Conservation (phyloP, 2,113 vertebrate species). For the Thamnaconus septentrionalis region DNA sequence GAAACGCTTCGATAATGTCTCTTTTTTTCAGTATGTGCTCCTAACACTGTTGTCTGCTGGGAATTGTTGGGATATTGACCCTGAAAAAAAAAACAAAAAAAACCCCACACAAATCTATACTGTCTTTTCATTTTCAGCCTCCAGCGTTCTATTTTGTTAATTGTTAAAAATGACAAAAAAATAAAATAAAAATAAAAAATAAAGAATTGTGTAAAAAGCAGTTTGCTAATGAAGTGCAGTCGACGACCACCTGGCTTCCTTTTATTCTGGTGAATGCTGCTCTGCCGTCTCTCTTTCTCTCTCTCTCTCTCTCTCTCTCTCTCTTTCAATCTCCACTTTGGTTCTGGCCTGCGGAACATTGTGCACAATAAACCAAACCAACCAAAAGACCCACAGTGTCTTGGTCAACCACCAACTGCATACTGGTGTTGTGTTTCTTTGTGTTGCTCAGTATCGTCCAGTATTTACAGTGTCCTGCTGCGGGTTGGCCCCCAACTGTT, state of each 20-base stretch:
- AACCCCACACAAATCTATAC: constrained; percentile 49
- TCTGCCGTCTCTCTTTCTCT: constrained; percentile 9
- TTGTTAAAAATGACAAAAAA: constrained; percentile 53
- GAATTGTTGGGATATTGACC: constrained; percentile 66
- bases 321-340: constrained; percentile 33
- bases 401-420: constrained; percentile 43
- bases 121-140: constrained; percentile 74
- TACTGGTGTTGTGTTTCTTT: constrained; percentile 43
- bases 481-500: constrained; percentile 12
- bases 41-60: constrained; percentile 75
- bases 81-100: constrained; percentile 13
- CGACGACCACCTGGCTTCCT: constrained; percentile 55
- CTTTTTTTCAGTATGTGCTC: constrained; percentile 67
- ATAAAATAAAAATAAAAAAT: constrained; percentile 38
- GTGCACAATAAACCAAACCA: constrained; percentile 70
- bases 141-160: constrained; percentile 74
- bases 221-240: constrained; percentile 69
- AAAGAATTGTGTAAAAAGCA: constrained; percentile 76
- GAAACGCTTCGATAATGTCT: constrained; percentile 64
- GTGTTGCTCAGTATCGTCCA: constrained; percentile 25
- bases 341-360: constrained; percentile 60
- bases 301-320: no score
- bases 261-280: constrained; percentile 42
- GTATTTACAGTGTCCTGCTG: constrained; percentile 41
- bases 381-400: constrained; percentile 47